Evolutionary conservation across 2,797 vertebrate species (phyloP), one percentile per base, ranked within the genome.

Genomic region (Orientallactaga sibirica): DNA sequence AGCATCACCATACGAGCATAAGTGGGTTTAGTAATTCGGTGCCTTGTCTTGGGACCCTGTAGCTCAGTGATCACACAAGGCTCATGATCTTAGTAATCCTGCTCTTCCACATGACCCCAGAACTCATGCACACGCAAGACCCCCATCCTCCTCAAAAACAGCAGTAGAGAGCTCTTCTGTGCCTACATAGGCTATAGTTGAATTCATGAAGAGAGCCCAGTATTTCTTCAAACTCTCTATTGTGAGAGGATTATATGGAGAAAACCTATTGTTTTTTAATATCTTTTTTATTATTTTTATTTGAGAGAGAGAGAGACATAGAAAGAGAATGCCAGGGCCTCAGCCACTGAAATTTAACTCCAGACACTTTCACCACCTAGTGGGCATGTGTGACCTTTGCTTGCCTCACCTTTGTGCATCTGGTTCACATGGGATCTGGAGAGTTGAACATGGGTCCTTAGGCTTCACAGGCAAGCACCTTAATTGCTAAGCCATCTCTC

Each of bases 161-260:
- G 18, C 16, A 29, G 3, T n/a, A 61, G 43, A 12, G 27, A 79
- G 66, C 48, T 78, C 62, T 81, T 89, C 64, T 52, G 70, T 82
- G 9, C 27, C 61, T 61, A 33, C 22, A n/a, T 87, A 93, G 73
- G 19, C 73, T 64, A 4, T 48, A n/a, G 43, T 33, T n/a, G 55
- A 92, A 33, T 29, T 71, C 61, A 75, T 71, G 62, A 89, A 82
- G 61, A 15, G 61, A 78, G 48, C 19, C 37, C 0, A 16, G 58
- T 67, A 81, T 48, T 14, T 27, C 93, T 93, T 85, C 95, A 84
- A 94, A 74, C 71, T 93, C 73, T 91, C 52, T 41, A 52, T 29
- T 86, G 19, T 83, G 75, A 41, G 79, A 87, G 48, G 29, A 76
- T 61, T 58, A 14, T 75, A 24, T 29, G 67, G 89, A 89, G 61